Percentiles rank a stretch among this genome's conserved stretches.
Conservation (phyloP, 2,888 invertebrate genomes). For the Kryphioiulus occultus region DNA sequence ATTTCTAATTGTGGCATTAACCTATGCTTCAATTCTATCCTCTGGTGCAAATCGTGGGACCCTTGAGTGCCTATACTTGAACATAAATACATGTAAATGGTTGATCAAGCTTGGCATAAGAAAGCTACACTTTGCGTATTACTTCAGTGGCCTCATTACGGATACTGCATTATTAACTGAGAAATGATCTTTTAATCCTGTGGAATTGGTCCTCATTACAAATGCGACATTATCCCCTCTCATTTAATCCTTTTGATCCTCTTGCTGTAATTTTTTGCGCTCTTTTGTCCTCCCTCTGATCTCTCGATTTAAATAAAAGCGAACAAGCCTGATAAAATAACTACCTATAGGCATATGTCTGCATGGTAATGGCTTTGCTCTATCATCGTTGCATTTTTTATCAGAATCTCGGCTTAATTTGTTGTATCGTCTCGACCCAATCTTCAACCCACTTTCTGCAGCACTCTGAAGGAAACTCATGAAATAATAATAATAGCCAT, state of each 20-base stretch:
- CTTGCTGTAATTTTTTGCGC: background rate
- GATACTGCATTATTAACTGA: slow-evolving; percentile 13
- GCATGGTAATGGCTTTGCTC: too few species aligned
- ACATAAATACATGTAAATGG: too few species aligned
- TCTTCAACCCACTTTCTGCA: background rate
- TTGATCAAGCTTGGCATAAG: background rate
- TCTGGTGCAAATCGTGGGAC: background rate
- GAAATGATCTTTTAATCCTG: slow-evolving; percentile 17
- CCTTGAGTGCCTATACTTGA: background rate
- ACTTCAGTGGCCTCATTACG: background rate
- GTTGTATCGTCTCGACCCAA: background rate
- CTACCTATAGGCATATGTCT: too few species aligned
- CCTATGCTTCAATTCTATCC: background rate
- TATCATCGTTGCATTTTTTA: background rate
- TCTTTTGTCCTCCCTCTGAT: background rate
- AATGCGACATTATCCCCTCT: background rate
- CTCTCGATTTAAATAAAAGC: background rate
- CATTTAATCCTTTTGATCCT: background rate
- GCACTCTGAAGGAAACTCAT: background rate
- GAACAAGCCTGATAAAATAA: too few species aligned
- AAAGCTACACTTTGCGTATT: slow-evolving; percentile 7
- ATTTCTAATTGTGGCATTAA: too few species aligned
- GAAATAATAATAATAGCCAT: background rate
- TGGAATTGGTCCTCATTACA: slow-evolving; percentile 14
- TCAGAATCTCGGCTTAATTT: background rate